phyloP scores from a whole-genome alignment of 2,113 vertebrate genomes.

The Tetrax tetrax region DNA sequence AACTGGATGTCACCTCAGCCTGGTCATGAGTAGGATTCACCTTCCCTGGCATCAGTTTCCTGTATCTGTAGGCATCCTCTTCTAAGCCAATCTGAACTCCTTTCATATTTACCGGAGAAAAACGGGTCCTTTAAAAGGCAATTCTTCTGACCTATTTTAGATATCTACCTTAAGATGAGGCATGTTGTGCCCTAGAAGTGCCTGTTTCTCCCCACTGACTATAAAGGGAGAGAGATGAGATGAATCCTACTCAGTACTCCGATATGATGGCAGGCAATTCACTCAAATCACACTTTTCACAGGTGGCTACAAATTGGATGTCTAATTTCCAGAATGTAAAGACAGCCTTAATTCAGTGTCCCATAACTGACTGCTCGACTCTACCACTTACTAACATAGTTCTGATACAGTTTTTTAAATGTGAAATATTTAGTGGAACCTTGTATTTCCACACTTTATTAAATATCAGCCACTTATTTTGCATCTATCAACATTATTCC shows the following conservation, averaged over 20 bases:
- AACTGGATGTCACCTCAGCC: background rate
- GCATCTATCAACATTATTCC: background rate
- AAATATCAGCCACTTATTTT: background rate
- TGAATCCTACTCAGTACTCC: background rate
- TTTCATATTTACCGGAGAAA: background rate
- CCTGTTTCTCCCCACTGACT: background rate
- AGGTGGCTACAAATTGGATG: background rate
- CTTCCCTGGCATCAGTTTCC: background rate
- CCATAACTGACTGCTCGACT: background rate
- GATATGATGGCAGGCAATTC: background rate
- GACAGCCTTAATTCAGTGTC: background rate
- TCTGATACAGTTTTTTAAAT: background rate
- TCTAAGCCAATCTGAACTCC: background rate
- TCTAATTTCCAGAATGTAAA: background rate
- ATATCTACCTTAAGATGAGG: background rate
- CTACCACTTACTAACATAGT: background rate
- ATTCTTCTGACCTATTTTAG: constrained; percentile 8
- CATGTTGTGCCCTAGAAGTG: background rate
- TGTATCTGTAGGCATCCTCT: background rate
- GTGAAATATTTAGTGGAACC: background rate
- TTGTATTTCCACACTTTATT: background rate
- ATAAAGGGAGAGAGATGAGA: background rate
- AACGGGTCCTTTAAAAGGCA: background rate
- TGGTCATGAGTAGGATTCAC: background rate
- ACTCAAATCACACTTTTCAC: background rate